phyloP scores from a whole-genome alignment of 2,113 vertebrate genomes.

The Barbus barbus region DNA sequence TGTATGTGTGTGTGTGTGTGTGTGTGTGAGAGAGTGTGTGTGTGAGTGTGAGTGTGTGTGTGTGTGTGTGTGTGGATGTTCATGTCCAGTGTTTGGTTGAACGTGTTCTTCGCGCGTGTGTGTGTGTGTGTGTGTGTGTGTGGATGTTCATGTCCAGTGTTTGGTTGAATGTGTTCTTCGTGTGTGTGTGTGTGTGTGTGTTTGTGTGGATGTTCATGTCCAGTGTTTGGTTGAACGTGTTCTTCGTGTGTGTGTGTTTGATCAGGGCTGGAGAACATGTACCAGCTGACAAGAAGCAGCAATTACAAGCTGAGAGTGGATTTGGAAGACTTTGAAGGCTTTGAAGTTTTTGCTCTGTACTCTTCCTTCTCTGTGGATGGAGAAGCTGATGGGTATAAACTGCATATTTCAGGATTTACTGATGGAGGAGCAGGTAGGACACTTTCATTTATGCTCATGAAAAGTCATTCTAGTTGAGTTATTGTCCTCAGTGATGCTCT shows the following conservation, averaged over 20 bases:
- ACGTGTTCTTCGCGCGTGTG: too few relatives aligned
- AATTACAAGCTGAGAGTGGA: constrained; percentile 75
- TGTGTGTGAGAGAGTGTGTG: too few relatives aligned
- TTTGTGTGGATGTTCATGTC: constrained; percentile 41
- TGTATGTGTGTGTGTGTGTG: too few relatives aligned
- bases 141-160: too few relatives aligned
- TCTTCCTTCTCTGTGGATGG: constrained; percentile 68
- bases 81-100: too few relatives aligned
- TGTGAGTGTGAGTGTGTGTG: too few relatives aligned
- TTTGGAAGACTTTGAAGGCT: constrained; percentile 68
- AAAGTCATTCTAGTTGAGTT: too few relatives aligned
- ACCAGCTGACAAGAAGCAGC: constrained; percentile 70
- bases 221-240: neutral
- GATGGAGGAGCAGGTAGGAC: constrained; percentile 76
- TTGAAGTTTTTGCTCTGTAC: constrained; percentile 69
- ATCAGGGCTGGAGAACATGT: constrained; percentile 75
- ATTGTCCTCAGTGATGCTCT: too few relatives aligned
- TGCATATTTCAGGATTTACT: constrained; percentile 69
- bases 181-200: constrained; percentile 52
- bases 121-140: too few relatives aligned
- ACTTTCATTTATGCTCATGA: too few relatives aligned
- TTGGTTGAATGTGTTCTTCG: constrained; percentile 54
- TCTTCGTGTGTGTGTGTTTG: constrained; percentile 64
- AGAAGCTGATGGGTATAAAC: constrained; percentile 74
- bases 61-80: too few relatives aligned